phyloP scores from a whole-genome alignment of 1,140 invertebrate species.

The Sarcophaga peregrina region DNA sequence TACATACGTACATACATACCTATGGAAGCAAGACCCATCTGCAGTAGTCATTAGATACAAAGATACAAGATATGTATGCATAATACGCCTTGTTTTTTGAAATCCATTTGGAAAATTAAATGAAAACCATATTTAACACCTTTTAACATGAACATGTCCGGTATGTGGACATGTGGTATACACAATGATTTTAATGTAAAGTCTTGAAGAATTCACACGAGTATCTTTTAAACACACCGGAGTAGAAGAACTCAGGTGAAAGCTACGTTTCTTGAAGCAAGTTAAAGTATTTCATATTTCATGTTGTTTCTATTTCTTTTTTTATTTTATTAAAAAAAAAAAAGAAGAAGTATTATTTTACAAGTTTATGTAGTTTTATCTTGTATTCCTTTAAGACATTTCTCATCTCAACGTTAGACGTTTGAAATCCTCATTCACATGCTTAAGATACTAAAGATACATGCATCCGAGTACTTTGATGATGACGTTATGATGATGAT shows the following conservation, averaged over 20 bases:
- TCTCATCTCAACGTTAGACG: constrained; percentile 47
- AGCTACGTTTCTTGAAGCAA: neutral
- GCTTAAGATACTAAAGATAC: too few relatives aligned
- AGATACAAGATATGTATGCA: neutral
- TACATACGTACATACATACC: too few relatives aligned
- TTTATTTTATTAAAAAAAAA: too few relatives aligned
- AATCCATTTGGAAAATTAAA: neutral
- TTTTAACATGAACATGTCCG: neutral
- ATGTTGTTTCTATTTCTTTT: neutral
- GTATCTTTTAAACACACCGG: neutral
- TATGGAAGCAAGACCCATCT: neutral
- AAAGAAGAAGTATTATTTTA: neutral
- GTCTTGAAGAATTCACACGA: neutral
- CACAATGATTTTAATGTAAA: neutral
- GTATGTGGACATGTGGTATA: constrained; percentile 7
- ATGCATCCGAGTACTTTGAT: too few relatives aligned
- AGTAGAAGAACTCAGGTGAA: neutral
- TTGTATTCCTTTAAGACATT: neutral
- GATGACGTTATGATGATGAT: too few relatives aligned
- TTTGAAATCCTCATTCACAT: constrained; percentile 51
- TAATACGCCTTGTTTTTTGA: neutral
- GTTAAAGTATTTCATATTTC: constrained; percentile 1
- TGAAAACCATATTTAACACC: constrained; percentile 16
- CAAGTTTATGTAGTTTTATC: neutral
- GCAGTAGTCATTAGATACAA: constrained; percentile 22